phyloP scores from a whole-genome alignment of 2,888 invertebrate species.

The Coelinius sp. region DNA sequence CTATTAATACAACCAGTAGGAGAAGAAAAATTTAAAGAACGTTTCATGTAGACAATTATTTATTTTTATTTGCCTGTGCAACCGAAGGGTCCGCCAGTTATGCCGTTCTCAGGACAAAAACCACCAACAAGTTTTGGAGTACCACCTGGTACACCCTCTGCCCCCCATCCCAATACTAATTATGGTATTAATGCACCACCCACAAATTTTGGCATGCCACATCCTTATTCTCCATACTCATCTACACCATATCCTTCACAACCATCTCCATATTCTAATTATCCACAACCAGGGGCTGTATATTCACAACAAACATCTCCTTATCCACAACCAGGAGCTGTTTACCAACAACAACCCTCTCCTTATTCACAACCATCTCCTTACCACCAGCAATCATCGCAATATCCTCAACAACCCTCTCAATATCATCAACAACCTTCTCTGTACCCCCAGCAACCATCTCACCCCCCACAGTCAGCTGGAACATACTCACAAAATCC shows the following conservation, averaged over 20 bases:
- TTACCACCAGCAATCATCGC: slow-evolving; percentile 38
- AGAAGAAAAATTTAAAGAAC: too few species aligned
- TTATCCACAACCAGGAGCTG: slow-evolving; percentile 7
- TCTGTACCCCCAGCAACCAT: slow-evolving; percentile 34
- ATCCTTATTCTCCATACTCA: slow-evolving; percentile 52
- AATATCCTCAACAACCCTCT: slow-evolving; percentile 64
- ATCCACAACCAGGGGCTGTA: slow-evolving; percentile 25
- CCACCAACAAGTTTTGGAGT: slow-evolving; percentile 65
- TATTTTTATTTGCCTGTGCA: slow-evolving; percentile 33
- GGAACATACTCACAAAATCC: slow-evolving; percentile 17
- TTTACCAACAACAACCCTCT: slow-evolving; percentile 14
- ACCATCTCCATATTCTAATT: slow-evolving; percentile 43
- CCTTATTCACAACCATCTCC: slow-evolving; percentile 43
- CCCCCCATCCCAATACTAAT: slow-evolving; percentile 53
- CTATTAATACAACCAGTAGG: too few species aligned
- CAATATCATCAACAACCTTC: slow-evolving; percentile 44
- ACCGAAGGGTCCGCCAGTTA: slow-evolving; percentile 63
- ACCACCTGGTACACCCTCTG: slow-evolving; percentile 65
- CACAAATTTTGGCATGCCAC: slow-evolving; percentile 63
- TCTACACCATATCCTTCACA: slow-evolving; percentile 39
- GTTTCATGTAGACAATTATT: not conserved
- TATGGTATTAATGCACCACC: slow-evolving; percentile 56
- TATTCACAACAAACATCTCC: slow-evolving; percentile 21
- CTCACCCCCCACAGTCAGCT: slow-evolving; percentile 41
- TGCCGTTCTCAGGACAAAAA: slow-evolving; percentile 59